Evolutionary conservation across 2,797 vertebrate species (phyloP).

Genomic region (Poecilia wingei): DNA sequence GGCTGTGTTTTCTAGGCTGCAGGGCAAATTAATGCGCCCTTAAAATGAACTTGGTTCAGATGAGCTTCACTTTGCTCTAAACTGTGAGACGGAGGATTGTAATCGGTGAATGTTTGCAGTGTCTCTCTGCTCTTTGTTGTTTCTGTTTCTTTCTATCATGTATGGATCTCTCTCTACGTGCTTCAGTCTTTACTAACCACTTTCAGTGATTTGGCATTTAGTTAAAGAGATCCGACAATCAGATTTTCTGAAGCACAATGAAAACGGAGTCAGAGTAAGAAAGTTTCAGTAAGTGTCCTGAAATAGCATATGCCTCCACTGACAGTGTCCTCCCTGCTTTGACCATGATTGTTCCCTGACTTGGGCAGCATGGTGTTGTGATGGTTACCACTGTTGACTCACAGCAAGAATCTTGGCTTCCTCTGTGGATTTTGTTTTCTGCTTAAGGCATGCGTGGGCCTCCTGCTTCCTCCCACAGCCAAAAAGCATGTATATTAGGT

Average conservation of each 20-base stretch:
- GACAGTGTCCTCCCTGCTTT: slow-evolving; percentile 2
- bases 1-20: background rate
- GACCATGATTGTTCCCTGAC: slow-evolving; percentile 7
- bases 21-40: background rate
- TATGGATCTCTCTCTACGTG: background rate
- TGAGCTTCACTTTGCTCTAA: background rate
- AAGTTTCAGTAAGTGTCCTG: slow-evolving; percentile 4
- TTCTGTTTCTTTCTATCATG: background rate
- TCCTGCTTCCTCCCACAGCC: slow-evolving; percentile 9
- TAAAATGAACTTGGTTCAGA: background rate
- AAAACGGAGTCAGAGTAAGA: background rate
- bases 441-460: slow-evolving; percentile 13
- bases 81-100: background rate
- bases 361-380: background rate
- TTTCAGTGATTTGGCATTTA: background rate
- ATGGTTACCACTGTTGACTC: slow-evolving; percentile 15
- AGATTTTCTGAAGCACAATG: background rate
- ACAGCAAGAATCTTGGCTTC: slow-evolving; percentile 7
- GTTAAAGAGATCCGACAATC: background rate
- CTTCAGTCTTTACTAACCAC: background rate
- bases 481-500: slow-evolving; percentile 6
- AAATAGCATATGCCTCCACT: slow-evolving; percentile 5
- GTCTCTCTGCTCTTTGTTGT: background rate
- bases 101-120: background rate
- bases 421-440: slow-evolving; percentile 5